phyloP scores from a whole-genome alignment of 2,113 vertebrate genomes.

The Cairina moschata region DNA sequence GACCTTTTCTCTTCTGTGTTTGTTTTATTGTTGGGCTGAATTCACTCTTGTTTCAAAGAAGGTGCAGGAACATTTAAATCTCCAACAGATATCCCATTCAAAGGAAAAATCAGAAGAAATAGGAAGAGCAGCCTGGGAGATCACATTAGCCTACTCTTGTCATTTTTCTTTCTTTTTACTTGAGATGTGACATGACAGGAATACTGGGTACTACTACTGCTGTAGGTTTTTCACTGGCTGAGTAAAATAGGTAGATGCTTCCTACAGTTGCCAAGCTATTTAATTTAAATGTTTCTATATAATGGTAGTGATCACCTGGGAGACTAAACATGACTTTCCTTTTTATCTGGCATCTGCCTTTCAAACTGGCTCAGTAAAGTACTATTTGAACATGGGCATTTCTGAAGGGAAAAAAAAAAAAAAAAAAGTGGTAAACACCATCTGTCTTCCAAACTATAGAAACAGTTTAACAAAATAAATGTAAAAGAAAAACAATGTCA shows the following conservation, averaged over 20 bases:
- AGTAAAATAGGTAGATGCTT: neutral
- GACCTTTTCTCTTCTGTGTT: constrained; percentile 23
- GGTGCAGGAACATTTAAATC: neutral
- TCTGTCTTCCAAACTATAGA: neutral
- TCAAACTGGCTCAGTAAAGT: neutral
- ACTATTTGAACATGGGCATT: neutral
- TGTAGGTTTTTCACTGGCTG: neutral
- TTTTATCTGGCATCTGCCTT: neutral
- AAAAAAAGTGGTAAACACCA: neutral
- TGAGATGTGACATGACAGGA: neutral
- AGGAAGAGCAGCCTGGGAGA: neutral
- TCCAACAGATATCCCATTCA: neutral
- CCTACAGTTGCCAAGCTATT: neutral
- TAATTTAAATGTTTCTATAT: neutral
- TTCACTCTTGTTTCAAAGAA: constrained; percentile 27
- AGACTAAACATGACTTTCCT: neutral
- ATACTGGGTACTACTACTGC: neutral
- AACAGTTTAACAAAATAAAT: neutral
- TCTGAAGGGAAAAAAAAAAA: neutral
- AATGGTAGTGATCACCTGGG: neutral
- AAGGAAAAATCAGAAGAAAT: neutral
- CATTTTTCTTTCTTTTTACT: neutral
- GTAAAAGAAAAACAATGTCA: neutral
- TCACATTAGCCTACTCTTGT: neutral
- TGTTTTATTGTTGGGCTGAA: constrained; percentile 29